These are phyloP conservation scores for Zhuqinia jingwanae DNA, from an alignment of 2,888 invertebrate species.

Conservation along the genomic window DNA sequence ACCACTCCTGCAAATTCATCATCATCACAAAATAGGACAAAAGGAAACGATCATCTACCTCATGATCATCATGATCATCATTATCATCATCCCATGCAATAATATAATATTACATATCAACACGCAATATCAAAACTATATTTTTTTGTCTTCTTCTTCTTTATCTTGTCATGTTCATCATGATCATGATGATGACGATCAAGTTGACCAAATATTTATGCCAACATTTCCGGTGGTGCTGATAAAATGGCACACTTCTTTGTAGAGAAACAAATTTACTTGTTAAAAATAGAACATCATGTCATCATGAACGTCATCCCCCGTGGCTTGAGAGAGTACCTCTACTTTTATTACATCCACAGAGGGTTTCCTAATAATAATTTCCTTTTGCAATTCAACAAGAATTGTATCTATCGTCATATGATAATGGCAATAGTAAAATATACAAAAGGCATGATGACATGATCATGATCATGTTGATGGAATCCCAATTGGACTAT, in stretches of 20 bases:
- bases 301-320: too few relatives aligned
- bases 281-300: too few relatives aligned
- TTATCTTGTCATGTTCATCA: too few relatives aligned
- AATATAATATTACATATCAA: too few relatives aligned
- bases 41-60: not conserved
- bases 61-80: not conserved
- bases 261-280: too few relatives aligned
- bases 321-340: too few relatives aligned
- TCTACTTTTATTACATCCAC: not conserved
- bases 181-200: not conserved
- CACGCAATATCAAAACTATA: too few relatives aligned
- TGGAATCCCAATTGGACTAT: too few relatives aligned
- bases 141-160: too few relatives aligned
- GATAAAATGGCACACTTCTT: too few relatives aligned
- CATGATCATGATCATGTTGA: not conserved
- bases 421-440: conserved; percentile 14
- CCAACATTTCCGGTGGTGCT: not conserved
- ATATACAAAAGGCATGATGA: conserved; percentile 15
- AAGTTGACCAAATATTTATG: not conserved
- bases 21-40: not conserved
- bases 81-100: not conserved
- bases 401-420: too few relatives aligned
- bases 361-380: not conserved
- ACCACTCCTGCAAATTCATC: too few relatives aligned
- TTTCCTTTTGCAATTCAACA: conserved; percentile 5